Percentiles rank a stretch among this genome's conserved stretches.
phyloP scores from a whole-genome alignment of 2,888 invertebrate genomes.

The Scaptomyza tumidula region DNA sequence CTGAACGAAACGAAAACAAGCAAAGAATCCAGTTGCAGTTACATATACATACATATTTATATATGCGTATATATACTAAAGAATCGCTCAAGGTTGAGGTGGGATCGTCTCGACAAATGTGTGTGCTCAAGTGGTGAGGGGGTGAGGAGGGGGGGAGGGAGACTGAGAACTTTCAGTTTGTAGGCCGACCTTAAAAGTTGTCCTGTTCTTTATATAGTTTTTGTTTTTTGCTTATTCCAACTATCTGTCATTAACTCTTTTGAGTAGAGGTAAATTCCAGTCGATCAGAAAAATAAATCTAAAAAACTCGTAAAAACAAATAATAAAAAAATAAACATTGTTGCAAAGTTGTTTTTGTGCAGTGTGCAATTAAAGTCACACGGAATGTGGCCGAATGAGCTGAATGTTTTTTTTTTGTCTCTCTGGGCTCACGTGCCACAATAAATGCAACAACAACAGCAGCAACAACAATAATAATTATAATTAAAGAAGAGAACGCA shows the following conservation, averaged over 20 bases:
- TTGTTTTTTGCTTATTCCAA: not conserved
- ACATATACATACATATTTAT: too few relatives aligned
- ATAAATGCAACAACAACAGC: constrained; percentile 9
- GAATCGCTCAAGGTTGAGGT: not conserved
- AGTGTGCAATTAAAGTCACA: constrained; percentile 44
- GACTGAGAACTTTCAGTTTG: too few relatives aligned
- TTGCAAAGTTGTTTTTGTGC: constrained; percentile 36
- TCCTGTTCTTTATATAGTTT: not conserved
- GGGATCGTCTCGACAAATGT: not conserved
- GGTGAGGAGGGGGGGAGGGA: too few relatives aligned
- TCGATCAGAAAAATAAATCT: not conserved
- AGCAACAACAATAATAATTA: constrained; percentile 9
- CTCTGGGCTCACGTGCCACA: constrained; percentile 48
- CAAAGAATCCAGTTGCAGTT: too few relatives aligned
- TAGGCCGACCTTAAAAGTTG: not conserved
- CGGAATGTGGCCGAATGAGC: constrained; percentile 51
- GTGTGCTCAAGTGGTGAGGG: too few relatives aligned
- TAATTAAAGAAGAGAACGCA: not conserved
- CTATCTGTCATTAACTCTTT: not conserved
- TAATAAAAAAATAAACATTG: constrained; percentile 21
- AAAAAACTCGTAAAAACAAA: constrained; percentile 1
- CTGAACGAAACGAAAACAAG: too few relatives aligned
- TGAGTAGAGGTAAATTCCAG: not conserved
- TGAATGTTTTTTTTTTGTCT: constrained; percentile 26
- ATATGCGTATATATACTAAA: too few relatives aligned